phyloP scores from a whole-genome alignment of 2,888 invertebrate genomes.

The Lepidochrysops patricia region DNA sequence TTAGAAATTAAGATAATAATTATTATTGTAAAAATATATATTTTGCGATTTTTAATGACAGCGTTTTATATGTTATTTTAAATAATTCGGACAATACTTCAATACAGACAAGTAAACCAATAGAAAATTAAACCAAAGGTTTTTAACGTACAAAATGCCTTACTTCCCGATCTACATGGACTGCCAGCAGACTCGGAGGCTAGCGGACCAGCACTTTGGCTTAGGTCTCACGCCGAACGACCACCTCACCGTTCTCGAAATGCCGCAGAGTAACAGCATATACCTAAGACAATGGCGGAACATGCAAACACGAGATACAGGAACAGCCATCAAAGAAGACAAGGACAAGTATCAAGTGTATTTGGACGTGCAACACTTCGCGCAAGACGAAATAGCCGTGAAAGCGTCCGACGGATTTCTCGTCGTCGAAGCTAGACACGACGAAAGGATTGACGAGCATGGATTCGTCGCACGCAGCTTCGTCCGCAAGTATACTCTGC shows the following conservation, averaged over 20 bases:
- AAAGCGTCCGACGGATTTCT: not conserved
- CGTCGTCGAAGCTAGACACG: not conserved
- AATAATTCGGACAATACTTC: no score
- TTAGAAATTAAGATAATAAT: no score
- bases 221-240: slow-evolving; percentile 45
- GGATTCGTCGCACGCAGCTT: not conserved
- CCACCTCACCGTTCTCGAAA: slow-evolving; percentile 39
- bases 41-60: no score
- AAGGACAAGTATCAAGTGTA: slow-evolving; percentile 77
- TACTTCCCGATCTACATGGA: slow-evolving; percentile 49
- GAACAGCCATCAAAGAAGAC: slow-evolving; percentile 63
- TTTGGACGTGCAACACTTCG: slow-evolving; percentile 83
- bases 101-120: no score
- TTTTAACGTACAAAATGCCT: slow-evolving; percentile 64
- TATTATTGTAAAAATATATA: no score
- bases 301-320: slow-evolving; percentile 63
- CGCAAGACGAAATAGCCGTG: slow-evolving; percentile 48
- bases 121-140: no score
- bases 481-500: not conserved
- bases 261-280: slow-evolving; percentile 35
- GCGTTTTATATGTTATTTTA: no score
- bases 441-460: not conserved
- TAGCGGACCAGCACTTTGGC: slow-evolving; percentile 47
- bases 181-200: slow-evolving; percentile 36
- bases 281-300: slow-evolving; percentile 76